Evolutionary conservation across 2,113 vertebrate genomes (phyloP).

Genomic region (Amblyopsis rosae): DNA sequence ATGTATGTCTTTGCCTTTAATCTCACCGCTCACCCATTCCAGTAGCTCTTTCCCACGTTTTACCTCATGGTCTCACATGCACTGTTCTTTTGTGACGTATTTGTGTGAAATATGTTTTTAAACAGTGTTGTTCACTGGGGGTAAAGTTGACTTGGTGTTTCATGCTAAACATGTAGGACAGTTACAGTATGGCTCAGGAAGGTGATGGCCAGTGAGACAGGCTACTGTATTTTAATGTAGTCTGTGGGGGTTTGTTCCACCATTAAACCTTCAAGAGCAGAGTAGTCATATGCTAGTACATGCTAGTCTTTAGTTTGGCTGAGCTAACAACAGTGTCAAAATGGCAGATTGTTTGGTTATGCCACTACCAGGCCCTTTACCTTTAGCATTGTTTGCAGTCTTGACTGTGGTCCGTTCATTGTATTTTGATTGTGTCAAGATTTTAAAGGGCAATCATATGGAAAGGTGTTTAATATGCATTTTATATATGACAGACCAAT

Average conservation of each 20-base stretch:
- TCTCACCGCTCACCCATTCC: constrained; percentile 47
- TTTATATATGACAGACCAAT: too few relatives aligned
- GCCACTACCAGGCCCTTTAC: constrained; percentile 20
- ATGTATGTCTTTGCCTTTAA: constrained; percentile 67
- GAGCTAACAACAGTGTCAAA: neutral
- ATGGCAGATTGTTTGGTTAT: constrained; percentile 1
- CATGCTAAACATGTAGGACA: constrained; percentile 32
- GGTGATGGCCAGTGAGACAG: constrained; percentile 28
- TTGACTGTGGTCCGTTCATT: constrained; percentile 24
- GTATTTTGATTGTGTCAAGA: constrained; percentile 34
- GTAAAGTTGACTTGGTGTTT: constrained; percentile 39
- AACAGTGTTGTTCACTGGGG: constrained; percentile 34
- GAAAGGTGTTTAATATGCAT: too few relatives aligned
- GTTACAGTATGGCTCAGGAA: constrained; percentile 47
- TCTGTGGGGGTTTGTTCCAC: constrained; percentile 24
- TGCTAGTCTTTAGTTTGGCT: constrained; percentile 21
- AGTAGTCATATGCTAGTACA: constrained; percentile 23
- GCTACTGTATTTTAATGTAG: neutral
- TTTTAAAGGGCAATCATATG: constrained; percentile 12
- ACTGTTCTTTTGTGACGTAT: constrained; percentile 77
- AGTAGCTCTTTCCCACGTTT: constrained; percentile 53
- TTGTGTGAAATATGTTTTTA: constrained; percentile 51
- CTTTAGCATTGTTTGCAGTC: constrained; percentile 28
- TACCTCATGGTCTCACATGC: constrained; percentile 84
- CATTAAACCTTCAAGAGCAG: constrained; percentile 23